A percentile compares a stretch with the other conserved stretches of the same genome.
Evolutionary conservation across 2,797 vertebrate genomes (phyloP).

Genomic region (Petrocephalus schoutedeni): DNA sequence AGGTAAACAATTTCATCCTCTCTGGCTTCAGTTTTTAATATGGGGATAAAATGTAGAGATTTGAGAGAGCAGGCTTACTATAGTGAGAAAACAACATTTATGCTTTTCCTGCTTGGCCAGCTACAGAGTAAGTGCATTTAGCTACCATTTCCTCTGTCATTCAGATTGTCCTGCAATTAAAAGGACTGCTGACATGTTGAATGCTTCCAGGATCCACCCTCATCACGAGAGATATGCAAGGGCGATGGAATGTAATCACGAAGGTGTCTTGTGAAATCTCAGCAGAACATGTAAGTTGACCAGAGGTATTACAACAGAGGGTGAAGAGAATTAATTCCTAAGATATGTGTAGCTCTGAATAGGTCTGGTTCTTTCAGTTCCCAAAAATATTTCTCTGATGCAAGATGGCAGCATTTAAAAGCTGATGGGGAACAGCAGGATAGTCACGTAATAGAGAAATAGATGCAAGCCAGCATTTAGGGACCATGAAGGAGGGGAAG

Average conservation of each 20-base stretch:
- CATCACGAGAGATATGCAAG: constrained; percentile 53
- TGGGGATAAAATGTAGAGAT: constrained; percentile 35
- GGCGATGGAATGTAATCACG: constrained; percentile 56
- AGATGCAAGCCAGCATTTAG: constrained; percentile 59
- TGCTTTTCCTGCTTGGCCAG: constrained; percentile 41
- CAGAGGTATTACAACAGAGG: constrained; percentile 64
- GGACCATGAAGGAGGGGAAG: constrained; percentile 44
- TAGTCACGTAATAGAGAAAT: constrained; percentile 64
- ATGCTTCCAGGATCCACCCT: constrained; percentile 50
- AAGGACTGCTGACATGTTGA: constrained; percentile 58
- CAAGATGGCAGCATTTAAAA: constrained; percentile 68
- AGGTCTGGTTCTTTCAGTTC: constrained; percentile 64
- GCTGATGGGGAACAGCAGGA: constrained; percentile 78
- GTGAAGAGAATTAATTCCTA: constrained; percentile 61
- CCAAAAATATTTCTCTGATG: constrained; percentile 67
- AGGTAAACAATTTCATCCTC: constrained; percentile 42
- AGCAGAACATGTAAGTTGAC: constrained; percentile 74
- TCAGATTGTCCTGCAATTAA: constrained; percentile 49
- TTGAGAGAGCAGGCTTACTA: constrained; percentile 46
- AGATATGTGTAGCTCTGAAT: constrained; percentile 60
- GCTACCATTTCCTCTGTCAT: constrained; percentile 63
- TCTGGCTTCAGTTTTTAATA: constrained; percentile 34
- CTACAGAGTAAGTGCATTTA: constrained; percentile 43
- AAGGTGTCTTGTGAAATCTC: constrained; percentile 67
- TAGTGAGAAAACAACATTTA: constrained; percentile 48